A percentile compares a stretch with the other conserved stretches of the same genome.
These are phyloP conservation scores for Rattus rattus DNA, from an alignment of 2,113 vertebrate species.

Conservation along the genomic window DNA sequence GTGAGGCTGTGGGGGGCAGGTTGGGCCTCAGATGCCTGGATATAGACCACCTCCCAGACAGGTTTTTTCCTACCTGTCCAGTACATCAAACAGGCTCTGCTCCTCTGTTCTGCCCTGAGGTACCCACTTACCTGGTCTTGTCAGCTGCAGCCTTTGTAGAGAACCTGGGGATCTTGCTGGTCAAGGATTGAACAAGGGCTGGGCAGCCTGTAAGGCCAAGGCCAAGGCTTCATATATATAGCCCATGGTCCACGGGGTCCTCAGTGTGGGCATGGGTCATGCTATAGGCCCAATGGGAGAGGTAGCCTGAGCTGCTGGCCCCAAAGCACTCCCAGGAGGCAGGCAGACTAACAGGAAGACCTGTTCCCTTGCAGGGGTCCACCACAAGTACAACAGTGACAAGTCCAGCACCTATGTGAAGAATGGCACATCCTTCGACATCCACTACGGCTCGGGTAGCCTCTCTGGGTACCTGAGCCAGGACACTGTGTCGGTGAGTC, in stretches of 20 bases:
- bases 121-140: background rate
- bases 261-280: background rate
- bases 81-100: background rate
- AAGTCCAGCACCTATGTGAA: conserved; percentile 94
- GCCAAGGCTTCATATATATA: background rate
- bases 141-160: background rate
- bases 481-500: conserved; percentile 89
- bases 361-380: conserved; percentile 86
- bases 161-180: background rate
- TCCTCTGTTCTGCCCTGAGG: background rate
- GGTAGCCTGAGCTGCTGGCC: background rate
- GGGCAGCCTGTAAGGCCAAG: background rate
- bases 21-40: too few species aligned
- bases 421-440: conserved; percentile 93
- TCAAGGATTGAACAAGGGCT: background rate
- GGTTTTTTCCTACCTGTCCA: rapidly evolving
- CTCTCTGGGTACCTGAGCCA: conserved; percentile 95
- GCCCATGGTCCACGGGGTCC: background rate
- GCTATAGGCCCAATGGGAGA: background rate
- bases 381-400: conserved; percentile 92
- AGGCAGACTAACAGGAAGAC: background rate
- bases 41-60: background rate
- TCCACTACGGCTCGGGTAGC: conserved; percentile 95
- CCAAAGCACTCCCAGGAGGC: background rate
- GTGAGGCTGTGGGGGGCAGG: too few species aligned